phyloP scores from a whole-genome alignment of 2,888 invertebrate genomes.

The Coelinius sp. region DNA sequence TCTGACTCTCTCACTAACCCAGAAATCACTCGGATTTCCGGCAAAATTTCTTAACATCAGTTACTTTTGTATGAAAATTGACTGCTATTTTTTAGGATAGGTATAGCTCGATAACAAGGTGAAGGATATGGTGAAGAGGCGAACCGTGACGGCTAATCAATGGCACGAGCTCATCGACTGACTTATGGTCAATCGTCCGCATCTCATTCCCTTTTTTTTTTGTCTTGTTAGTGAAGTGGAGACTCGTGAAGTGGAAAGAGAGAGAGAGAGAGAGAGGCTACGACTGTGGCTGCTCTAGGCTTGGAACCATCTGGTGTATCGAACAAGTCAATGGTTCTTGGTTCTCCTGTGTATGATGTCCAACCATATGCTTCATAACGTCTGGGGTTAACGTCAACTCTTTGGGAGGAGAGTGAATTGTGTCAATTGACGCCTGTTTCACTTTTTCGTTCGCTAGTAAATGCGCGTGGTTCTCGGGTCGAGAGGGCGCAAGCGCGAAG shows the following conservation, averaged over 20 bases:
- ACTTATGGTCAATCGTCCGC: background rate
- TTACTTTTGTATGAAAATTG: background rate
- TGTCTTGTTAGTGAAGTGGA: too few species aligned
- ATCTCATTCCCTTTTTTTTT: background rate
- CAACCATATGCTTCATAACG: slow-evolving; percentile 34
- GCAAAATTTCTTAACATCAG: background rate
- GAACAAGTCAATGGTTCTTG: slow-evolving; percentile 15
- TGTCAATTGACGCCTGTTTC: background rate
- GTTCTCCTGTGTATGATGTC: slow-evolving; percentile 15
- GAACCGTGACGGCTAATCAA: slow-evolving; percentile 12
- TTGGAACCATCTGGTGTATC: slow-evolving; percentile 32
- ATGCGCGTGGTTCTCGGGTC: too few species aligned
- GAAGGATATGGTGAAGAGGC: background rate
- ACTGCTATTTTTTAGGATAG: background rate
- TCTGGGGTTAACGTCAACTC: background rate
- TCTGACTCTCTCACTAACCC: slow-evolving; percentile 8
- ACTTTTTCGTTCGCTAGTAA: background rate
- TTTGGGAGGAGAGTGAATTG: background rate
- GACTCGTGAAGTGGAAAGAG: background rate
- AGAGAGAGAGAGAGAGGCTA: background rate
- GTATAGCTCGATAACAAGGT: background rate
- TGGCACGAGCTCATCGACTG: slow-evolving; percentile 31
- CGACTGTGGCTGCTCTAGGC: background rate
- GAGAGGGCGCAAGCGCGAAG: too few species aligned
- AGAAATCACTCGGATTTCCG: slow-evolving; percentile 16